Base-by-base conservation (phyloP, 2,113 vertebrate species). In the Prietella phreatophila region DNA sequence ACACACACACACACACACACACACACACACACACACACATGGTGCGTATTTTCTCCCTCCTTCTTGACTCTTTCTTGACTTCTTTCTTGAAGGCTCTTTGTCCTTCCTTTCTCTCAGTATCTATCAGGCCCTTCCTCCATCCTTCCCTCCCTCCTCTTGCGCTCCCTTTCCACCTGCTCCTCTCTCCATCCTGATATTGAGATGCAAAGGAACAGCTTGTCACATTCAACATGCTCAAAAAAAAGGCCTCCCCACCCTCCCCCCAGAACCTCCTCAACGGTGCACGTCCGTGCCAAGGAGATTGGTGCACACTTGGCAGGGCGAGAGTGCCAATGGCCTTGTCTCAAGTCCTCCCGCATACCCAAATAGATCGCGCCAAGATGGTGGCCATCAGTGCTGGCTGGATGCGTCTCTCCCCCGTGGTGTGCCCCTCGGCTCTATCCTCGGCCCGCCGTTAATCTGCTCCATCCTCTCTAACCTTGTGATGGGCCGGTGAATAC, bases 1-100 rank as follows among this genome's bases (percentile, higher is more conserved):
- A 76, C 83, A 79, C 56, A 53, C 63, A 67, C 95, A 96, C 96
- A 95, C 95, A 94, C 95, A 96, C 94, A 96, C 95, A 95, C 94
- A 94, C 86, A 88, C 89, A 90, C 90, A 90, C 86, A 95, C 96
- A 95, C 96, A 95, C 65, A 71, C 60, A 65, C 95, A 96, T 96
- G 95, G 30, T 96, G 61, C 50, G 82, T 90, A 91, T 95, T 95
- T 96, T 95, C 94, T 93, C 91, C 14, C 79, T 94, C 83, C 60
- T 60, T 27, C 42, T 17, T 85, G 3, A 25, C 63, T 79, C 39
- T 71, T 47, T 83, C n/a, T 79, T 76, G 47, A 15, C 56, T 39
- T 82, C 55, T 82, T 82, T 55, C 76, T 55, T 55, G 15, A 80
- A 55, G 30, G 27, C 27, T 79, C 42, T 84, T 65, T 79, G 33